Evolutionary conservation across 2,113 vertebrate genomes (phyloP), one percentile per base, ranked within the genome.

Genomic region (Coregonus clupeaformis): DNA sequence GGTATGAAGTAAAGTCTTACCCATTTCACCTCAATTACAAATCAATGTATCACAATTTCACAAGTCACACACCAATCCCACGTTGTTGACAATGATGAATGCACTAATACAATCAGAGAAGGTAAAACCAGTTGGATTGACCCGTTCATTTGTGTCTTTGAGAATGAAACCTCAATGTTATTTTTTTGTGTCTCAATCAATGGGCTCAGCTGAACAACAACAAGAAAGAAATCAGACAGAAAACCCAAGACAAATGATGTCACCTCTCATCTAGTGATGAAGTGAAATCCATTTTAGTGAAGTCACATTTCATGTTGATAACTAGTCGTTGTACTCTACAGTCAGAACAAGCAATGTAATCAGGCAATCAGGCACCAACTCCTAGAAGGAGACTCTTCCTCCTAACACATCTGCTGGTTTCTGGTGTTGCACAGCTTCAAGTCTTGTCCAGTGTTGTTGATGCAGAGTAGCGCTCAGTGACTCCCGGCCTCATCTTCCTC

Each of bases 111-210:
- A 49, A n/a, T 36, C 5, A 49, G 57, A 73, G 47, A 57, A 76
- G 60, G 49, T 72, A 65, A 70, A 86, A 77, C 81, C 90, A 92
- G 86, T 85, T 93, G 90, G 90, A 93, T 84, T 91, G 87, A 88
- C 77, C 9, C 80, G 73, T 79, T 87, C 87, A 83, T 87, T 82
- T 90, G 79, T 87, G 82, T 90, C 66, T 75, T 84, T 86, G 80
- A 82, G 85, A 92, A 89, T 90, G 83, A 87, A 78, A 83, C 65
- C 57, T 75, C 9, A 9, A 42, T 80, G 65, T 66, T 18, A 25
- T 36, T 67, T 79, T 80, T 25, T 82, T 76, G 70, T 83, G 55
- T 85, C 20, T 14, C 32, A 79, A 62, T 86, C 25, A 25, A 77
- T 55, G 75, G 76, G 81, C 13, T 80, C 79, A 88, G 70, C 82